phyloP scores from a whole-genome alignment of 2,113 vertebrate species.

The Hydrolagus affinis region DNA sequence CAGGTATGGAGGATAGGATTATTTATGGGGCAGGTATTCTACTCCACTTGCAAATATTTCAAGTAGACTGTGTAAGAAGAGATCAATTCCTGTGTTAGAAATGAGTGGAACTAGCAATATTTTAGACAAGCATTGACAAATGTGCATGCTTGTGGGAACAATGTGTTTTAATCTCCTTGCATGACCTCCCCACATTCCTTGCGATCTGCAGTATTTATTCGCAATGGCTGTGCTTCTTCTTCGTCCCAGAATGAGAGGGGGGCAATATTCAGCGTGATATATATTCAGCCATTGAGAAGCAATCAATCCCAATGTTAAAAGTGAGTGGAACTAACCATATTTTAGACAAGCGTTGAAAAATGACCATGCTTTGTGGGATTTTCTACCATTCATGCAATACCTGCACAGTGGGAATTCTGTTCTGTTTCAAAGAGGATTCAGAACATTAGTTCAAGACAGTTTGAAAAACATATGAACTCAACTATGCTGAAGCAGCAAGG shows the following conservation, averaged over 20 bases:
- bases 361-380: neutral
- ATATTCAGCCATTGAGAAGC: too few species aligned
- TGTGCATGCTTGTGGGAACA: neutral
- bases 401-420: neutral
- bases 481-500: too few species aligned
- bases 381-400: neutral
- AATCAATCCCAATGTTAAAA: neutral
- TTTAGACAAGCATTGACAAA: neutral
- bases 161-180: too few species aligned
- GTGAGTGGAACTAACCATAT: neutral
- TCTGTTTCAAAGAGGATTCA: neutral
- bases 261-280: too few species aligned
- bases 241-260: too few species aligned
- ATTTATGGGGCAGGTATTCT: neutral
- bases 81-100: neutral
- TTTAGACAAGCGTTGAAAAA: neutral
- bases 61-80: neutral
- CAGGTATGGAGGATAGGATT: conserved; percentile 57
- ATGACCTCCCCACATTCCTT: too few species aligned
- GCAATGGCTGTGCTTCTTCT: too few species aligned
- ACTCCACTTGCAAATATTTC: neutral
- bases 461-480: neutral
- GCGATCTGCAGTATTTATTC: too few species aligned
- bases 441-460: neutral
- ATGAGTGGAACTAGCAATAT: neutral